These are phyloP conservation scores for Orestias chungarensis DNA, from an alignment of 2,797 vertebrate species.

Conservation along the genomic window DNA sequence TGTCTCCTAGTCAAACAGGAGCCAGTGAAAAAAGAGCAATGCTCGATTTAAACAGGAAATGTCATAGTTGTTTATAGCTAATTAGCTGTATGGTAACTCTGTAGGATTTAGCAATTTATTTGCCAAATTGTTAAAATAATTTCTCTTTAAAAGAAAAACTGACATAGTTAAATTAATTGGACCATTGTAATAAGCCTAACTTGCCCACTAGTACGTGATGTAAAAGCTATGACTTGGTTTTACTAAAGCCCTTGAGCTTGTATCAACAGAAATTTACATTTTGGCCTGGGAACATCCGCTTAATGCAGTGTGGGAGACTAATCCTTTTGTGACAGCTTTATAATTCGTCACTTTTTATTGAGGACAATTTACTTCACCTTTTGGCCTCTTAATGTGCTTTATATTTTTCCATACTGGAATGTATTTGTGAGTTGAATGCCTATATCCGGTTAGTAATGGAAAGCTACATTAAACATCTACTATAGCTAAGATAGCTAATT, in stretches of 20 bases:
- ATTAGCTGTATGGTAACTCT: neutral
- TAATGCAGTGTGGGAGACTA: neutral
- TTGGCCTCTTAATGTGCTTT: neutral
- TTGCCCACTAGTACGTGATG: neutral
- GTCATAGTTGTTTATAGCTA: neutral
- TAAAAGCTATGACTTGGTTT: neutral
- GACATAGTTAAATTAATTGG: neutral
- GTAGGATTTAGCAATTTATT: neutral
- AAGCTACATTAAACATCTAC: too few relatives aligned
- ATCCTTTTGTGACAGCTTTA: neutral
- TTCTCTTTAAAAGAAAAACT: neutral
- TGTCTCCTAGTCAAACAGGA: neutral
- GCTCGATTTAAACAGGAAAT: neutral
- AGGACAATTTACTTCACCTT: neutral
- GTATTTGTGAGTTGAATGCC: too few relatives aligned
- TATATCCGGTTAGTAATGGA: too few relatives aligned
- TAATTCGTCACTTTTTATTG: neutral
- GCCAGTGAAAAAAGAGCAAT: neutral
- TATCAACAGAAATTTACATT: neutral
- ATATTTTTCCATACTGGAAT: too few relatives aligned
- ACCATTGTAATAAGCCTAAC: neutral
- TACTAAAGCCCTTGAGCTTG: neutral
- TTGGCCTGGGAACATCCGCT: neutral
- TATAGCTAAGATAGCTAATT: too few relatives aligned
- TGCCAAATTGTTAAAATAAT: neutral